Conservation (phyloP, 2,888 invertebrate species). For the Venustoraphidia nigricollis region DNA sequence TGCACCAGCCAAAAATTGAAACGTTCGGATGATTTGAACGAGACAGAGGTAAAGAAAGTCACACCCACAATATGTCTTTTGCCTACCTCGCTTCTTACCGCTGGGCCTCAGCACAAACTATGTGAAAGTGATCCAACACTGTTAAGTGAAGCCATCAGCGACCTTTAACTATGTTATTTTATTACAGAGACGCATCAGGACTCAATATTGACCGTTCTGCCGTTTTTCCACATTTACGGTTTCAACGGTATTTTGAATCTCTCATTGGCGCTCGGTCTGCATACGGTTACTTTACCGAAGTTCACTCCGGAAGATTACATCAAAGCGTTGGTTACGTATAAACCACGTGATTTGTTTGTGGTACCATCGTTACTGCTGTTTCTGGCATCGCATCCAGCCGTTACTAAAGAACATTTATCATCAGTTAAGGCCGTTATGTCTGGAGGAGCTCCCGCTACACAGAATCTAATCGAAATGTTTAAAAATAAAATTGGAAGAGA, state of each 20-base stretch:
- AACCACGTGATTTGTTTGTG: slow-evolving; percentile 46
- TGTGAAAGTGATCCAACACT: no score
- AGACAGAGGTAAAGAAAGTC: no score
- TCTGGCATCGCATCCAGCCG: slow-evolving; percentile 53
- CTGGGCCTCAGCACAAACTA: no score
- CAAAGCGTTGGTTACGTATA: slow-evolving; percentile 40
- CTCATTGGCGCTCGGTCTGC: slow-evolving; percentile 39
- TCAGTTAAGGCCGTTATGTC: slow-evolving; percentile 47
- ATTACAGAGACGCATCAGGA: slow-evolving; percentile 33
- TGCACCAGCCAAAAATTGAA: no score
- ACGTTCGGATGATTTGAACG: no score
- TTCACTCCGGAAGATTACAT: slow-evolving; percentile 62
- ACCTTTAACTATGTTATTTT: no score
- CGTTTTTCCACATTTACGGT: slow-evolving; percentile 69
- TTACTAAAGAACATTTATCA: slow-evolving; percentile 48
- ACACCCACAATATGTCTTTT: no score
- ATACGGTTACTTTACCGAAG: slow-evolving; percentile 49
- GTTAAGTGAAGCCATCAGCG: no score
- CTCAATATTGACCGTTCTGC: slow-evolving; percentile 45
- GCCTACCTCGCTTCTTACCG: no score
- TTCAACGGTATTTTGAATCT: slow-evolving; percentile 51
- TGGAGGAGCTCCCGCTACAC: slow-evolving; percentile 60
- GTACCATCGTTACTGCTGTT: slow-evolving; percentile 67
- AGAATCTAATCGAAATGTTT: slow-evolving; percentile 46
- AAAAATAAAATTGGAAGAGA: slow-evolving; percentile 34